phyloP scores from a whole-genome alignment of 2,888 invertebrate species.

The Chrysina gloriosa region DNA sequence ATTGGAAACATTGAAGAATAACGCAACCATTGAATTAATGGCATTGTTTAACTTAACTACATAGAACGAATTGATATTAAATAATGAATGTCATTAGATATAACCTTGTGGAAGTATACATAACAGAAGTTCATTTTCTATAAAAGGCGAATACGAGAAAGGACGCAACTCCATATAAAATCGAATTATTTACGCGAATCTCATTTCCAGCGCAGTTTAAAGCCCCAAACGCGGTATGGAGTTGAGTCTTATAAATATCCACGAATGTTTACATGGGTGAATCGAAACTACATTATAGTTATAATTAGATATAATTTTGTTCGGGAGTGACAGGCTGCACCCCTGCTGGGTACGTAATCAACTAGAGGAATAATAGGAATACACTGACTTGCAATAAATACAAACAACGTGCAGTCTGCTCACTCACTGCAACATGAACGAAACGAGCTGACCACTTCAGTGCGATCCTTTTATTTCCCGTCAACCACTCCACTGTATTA shows the following conservation, averaged over 20 bases:
- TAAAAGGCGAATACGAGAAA: slow-evolving; percentile 5
- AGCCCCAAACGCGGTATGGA: slow-evolving; percentile 24
- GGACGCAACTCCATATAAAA: slow-evolving; percentile 11
- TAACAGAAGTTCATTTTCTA: slow-evolving; percentile 40
- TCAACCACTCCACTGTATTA: slow-evolving; percentile 23
- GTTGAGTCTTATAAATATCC: slow-evolving; percentile 42
- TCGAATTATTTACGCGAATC: slow-evolving; percentile 26
- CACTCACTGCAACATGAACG: slow-evolving; percentile 33
- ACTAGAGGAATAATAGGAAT: slow-evolving; percentile 64
- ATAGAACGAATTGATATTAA: slow-evolving; percentile 37
- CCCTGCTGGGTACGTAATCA: slow-evolving; percentile 64
- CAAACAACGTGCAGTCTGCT: slow-evolving; percentile 55
- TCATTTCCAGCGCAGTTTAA: slow-evolving; percentile 20
- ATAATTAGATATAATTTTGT: slow-evolving; percentile 64
- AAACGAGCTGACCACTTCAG: slow-evolving; percentile 29
- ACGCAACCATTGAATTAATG: slow-evolving; percentile 22
- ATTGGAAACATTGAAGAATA: slow-evolving; percentile 8
- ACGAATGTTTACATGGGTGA: slow-evolving; percentile 61
- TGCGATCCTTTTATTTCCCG: slow-evolving; percentile 34
- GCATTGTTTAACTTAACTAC: slow-evolving; percentile 34
- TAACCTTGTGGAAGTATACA: slow-evolving; percentile 24
- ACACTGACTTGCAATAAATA: slow-evolving; percentile 65
- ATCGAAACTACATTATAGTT: slow-evolving; percentile 61
- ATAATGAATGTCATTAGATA: slow-evolving; percentile 35
- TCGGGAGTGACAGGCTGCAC: slow-evolving; percentile 61